Evolutionary conservation across 2,888 invertebrate genomes (phyloP).

Genomic region (Acanthacorydalis orientalis): DNA sequence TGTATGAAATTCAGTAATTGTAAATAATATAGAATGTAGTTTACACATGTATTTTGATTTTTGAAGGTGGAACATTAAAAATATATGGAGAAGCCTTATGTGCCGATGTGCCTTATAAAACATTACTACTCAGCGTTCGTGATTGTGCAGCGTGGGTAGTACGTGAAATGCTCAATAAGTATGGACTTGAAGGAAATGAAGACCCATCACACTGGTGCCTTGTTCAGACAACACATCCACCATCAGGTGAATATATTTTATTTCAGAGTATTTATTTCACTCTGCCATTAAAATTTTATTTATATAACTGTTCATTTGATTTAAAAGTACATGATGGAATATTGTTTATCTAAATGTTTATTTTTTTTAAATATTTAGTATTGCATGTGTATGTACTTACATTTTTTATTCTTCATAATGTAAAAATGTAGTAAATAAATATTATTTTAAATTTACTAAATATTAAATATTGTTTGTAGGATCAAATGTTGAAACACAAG

Average conservation of each 20-base stretch:
- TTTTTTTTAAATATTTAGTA: too few relatives aligned
- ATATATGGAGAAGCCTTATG: conserved; percentile 95
- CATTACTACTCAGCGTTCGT: conserved; percentile 78
- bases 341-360: neutral
- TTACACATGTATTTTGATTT: conserved; percentile 7
- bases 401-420: too few relatives aligned
- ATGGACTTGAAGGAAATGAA: conserved; percentile 77
- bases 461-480: neutral
- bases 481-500: conserved; percentile 48
- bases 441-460: conserved; percentile 13
- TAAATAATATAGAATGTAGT: neutral
- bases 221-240: conserved; percentile 48
- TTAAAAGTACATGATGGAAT: neutral
- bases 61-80: conserved; percentile 64
- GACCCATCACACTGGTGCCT: conserved; percentile 87
- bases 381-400: too few relatives aligned
- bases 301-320: neutral
- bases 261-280: neutral
- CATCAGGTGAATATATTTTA: neutral
- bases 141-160: conserved; percentile 89
- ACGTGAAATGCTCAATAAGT: conserved; percentile 92
- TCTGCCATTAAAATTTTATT: neutral
- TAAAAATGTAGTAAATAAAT: conserved; percentile 16
- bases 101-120: conserved; percentile 96
- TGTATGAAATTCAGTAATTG: neutral